These are phyloP conservation scores for Astropecten irregularis DNA, from an alignment of 53 echinoderm and acorn worm species.

Conservation along the genomic window DNA sequence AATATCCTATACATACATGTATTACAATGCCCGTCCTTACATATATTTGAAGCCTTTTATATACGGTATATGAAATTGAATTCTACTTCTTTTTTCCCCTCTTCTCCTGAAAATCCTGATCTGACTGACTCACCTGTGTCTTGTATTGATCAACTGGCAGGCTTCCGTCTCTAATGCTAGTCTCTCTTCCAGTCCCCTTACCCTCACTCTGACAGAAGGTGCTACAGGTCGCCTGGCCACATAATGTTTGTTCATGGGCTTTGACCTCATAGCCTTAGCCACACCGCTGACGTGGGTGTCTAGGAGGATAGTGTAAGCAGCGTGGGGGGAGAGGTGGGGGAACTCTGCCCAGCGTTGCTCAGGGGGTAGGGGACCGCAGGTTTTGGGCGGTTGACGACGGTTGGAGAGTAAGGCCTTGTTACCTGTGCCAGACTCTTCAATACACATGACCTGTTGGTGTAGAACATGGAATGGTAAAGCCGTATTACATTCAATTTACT, in stretches of 20 bases:
- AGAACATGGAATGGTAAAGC: no score
- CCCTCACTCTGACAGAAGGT: slow-evolving; percentile 59
- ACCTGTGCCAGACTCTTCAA: slow-evolving; percentile 47
- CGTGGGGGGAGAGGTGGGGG: slow-evolving; percentile 65
- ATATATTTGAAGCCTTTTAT: no score
- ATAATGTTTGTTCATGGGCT: slow-evolving; percentile 57
- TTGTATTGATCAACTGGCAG: slow-evolving; percentile 71
- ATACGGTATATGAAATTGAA: no score
- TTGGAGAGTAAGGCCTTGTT: slow-evolving; percentile 24
- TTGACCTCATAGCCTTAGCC: slow-evolving; percentile 66
- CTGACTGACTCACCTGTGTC: slow-evolving; percentile 84
- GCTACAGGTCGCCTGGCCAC: slow-evolving; percentile 71
- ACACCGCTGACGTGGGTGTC: slow-evolving; percentile 71
- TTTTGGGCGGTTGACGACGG: slow-evolving; percentile 53
- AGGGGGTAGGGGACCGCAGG: slow-evolving; percentile 57
- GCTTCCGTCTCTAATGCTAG: slow-evolving; percentile 62
- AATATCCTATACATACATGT: no score
- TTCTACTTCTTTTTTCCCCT: no score
- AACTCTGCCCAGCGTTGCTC: slow-evolving; percentile 73
- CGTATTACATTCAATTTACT: no score
- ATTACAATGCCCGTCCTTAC: no score
- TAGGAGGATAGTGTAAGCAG: slow-evolving; percentile 66
- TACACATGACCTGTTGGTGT: slow-evolving; percentile 73
- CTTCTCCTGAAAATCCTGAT: no score
- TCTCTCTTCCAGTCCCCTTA: slow-evolving; percentile 66